These are phyloP conservation scores for Ictidomys tridecemlineatus DNA, from an alignment of 2,113 vertebrate species.

Conservation along the genomic window DNA sequence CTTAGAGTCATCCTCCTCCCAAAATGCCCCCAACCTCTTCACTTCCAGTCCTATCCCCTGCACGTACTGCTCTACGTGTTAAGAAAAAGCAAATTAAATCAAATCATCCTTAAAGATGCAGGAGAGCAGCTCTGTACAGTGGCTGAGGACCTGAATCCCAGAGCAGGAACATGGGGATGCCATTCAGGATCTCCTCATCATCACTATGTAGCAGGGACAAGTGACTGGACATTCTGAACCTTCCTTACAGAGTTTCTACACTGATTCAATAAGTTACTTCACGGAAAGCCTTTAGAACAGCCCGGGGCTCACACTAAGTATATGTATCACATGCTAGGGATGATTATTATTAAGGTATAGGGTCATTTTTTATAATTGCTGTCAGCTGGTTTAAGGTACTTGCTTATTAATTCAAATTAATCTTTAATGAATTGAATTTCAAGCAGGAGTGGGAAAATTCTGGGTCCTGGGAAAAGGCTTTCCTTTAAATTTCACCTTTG, in stretches of 20 bases:
- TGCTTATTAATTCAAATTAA: slow-evolving; percentile 45
- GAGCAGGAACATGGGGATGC: neutral
- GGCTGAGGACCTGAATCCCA: neutral
- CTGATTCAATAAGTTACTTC: neutral
- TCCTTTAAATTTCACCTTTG: slow-evolving; percentile 33
- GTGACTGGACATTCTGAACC: neutral
- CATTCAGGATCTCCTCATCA: neutral
- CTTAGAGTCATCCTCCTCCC: neutral
- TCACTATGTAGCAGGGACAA: neutral
- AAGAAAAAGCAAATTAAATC: neutral
- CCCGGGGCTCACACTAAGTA: neutral
- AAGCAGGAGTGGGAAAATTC: neutral
- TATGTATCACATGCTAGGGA: neutral
- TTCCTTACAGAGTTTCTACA: neutral
- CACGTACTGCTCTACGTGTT: neutral
- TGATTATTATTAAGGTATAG: neutral
- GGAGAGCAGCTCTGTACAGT: neutral
- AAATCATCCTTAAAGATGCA: neutral
- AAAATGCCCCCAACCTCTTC: neutral
- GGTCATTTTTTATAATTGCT: neutral
- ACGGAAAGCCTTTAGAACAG: neutral
- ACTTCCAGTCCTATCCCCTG: neutral
- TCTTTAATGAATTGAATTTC: neutral
- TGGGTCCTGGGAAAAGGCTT: neutral
- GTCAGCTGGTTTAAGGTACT: neutral